These are phyloP conservation scores for Acrossocheilus fasciatus DNA, from an alignment of 2,797 vertebrate genomes.

Conservation along the genomic window DNA sequence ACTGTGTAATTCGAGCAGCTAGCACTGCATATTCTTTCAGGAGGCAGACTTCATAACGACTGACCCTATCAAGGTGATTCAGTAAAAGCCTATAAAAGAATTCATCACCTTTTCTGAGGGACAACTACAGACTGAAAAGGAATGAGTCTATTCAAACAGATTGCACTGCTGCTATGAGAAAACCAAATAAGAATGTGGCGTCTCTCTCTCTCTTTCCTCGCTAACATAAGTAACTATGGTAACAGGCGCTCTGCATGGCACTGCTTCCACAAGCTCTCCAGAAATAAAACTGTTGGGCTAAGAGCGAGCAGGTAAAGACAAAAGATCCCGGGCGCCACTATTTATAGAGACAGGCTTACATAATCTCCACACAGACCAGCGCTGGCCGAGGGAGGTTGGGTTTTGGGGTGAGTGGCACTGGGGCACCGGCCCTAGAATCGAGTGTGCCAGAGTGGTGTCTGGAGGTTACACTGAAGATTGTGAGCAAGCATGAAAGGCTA, in stretches of 20 bases:
- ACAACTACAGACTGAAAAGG: constrained; percentile 65
- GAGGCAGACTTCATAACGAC: constrained; percentile 49
- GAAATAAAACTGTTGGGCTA: constrained; percentile 88
- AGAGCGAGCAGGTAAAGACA: constrained; percentile 90
- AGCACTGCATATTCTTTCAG: constrained; percentile 33
- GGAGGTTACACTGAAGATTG: constrained; percentile 39
- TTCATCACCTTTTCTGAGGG: constrained; percentile 62
- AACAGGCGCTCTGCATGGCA: constrained; percentile 85
- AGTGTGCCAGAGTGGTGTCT: constrained; percentile 21
- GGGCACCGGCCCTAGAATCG: constrained; percentile 39
- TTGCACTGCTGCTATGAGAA: constrained; percentile 78
- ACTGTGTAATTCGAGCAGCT: constrained; percentile 17
- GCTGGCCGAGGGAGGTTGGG: constrained; percentile 63
- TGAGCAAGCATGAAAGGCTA: constrained; percentile 1
- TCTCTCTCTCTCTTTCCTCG: constrained; percentile 60
- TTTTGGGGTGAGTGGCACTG: constrained; percentile 67
- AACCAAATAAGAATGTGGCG: constrained; percentile 82
- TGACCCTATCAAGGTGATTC: constrained; percentile 62
- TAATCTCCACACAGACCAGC: constrained; percentile 76
- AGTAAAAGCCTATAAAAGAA: constrained; percentile 63
- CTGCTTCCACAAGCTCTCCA: constrained; percentile 84
- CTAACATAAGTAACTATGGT: constrained; percentile 90
- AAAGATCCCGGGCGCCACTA: constrained; percentile 87
- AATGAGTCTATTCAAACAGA: constrained; percentile 76
- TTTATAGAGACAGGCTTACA: constrained; percentile 85